Base-by-base conservation (phyloP, 2,113 vertebrate genomes). In the Corydoras sp. region DNA sequence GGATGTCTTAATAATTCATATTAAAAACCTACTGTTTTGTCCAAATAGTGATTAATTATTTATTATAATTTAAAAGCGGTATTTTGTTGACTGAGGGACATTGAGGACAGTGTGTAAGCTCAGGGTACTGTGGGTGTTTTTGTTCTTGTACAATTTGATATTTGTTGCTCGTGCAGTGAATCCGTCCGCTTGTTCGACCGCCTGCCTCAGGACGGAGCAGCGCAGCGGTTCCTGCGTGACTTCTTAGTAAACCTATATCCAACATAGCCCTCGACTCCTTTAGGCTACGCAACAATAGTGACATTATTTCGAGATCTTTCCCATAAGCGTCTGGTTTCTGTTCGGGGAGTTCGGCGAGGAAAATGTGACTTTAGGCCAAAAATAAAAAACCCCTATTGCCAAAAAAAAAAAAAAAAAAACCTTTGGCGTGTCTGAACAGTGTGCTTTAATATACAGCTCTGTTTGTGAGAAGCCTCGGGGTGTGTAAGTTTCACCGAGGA, bases 161-260 rank as follows among this genome's bases (percentile, higher is more conserved):
- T 43, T 43, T 43, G 35, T 43, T 43, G 7, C 35, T 43, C 18
- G 2, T 43, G 7, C 4, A 5, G 35, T 43, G 35, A 43, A 43
- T 59, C 32, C 35, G 50, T 72, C 65, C 65, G 62, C 71, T 65
- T 65, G 65, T 59, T 24, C 71, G 58, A 50, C 58, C 35, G 56
- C 12, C 14, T 4, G 15, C 8, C 61, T 63, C 3, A 56, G 30
- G 61, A 3, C 7, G 14, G 69, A 3, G 49, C 59, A 15, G 10
- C 50, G 15, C 15, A 13, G 7, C 9, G 70, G 14, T 10, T 35
- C 13, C 10, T 56, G 13, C 4, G 31, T 24, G 30, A 2, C 5
- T 9, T 15, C 55, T 9, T 1, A 12, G 24, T 4, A 49, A 61
- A 30, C 11, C 15, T 68, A 62, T 15, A 50, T 55, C 43, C 49